Conservation (phyloP, 1,140 invertebrate genomes). For the Formica exsecta region DNA sequence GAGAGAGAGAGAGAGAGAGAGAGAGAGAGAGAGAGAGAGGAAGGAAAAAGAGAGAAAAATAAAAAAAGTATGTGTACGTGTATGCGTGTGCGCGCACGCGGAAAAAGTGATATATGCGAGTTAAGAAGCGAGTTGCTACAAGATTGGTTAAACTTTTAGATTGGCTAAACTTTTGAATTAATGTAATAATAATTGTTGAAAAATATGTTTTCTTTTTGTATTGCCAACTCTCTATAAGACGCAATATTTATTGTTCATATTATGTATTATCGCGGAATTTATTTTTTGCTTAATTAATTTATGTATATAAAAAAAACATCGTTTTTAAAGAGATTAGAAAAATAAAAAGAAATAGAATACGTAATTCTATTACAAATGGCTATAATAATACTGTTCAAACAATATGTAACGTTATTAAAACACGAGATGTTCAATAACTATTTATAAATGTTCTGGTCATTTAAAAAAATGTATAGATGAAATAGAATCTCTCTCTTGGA, state of each 20-base stretch:
- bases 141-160: background rate
- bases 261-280: background rate
- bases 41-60: background rate
- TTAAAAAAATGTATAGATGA: background rate
- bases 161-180: background rate
- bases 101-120: background rate
- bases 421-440: background rate
- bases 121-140: constrained; percentile 22
- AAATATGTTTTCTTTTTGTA: constrained; percentile 5
- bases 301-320: background rate
- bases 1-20: background rate
- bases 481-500: background rate
- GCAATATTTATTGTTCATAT: background rate
- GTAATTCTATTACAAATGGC: background rate
- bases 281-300: background rate
- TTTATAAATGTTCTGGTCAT: background rate
- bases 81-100: no score
- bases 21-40: background rate
- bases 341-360: background rate
- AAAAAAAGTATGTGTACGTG: background rate
- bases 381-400: background rate
- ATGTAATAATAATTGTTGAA: background rate
- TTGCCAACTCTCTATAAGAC: background rate
- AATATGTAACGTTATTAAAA: constrained; percentile 9
- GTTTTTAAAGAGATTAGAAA: background rate